Conservation (phyloP, 2,797 vertebrate species). For the Catharus ustulatus region DNA sequence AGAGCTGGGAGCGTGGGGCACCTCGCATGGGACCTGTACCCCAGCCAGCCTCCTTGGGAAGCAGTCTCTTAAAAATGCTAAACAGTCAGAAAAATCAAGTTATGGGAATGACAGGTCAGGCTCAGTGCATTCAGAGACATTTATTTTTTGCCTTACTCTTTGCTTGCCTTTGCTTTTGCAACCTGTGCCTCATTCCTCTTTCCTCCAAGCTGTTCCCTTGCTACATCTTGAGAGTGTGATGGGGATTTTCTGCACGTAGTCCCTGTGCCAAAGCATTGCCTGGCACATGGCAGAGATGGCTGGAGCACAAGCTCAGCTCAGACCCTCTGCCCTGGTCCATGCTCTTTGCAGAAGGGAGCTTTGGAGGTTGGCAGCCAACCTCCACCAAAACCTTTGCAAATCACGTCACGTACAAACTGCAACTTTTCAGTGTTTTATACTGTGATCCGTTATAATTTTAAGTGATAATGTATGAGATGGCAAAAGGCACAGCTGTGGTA, state of each 20-base stretch:
- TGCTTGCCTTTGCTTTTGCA: neutral
- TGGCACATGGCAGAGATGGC: neutral
- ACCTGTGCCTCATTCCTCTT: neutral
- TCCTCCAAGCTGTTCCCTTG: neutral
- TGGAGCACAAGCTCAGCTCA: neutral
- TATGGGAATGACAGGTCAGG: neutral
- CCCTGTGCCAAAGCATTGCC: neutral
- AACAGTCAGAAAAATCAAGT: neutral
- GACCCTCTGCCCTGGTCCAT: neutral
- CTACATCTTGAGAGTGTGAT: rapidly evolving
- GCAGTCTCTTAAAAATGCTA: neutral
- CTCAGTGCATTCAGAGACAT: neutral
- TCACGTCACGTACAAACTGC: constrained; percentile 58
- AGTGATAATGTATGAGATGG: constrained; percentile 71
- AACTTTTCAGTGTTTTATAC: constrained; percentile 56
- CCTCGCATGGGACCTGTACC: neutral
- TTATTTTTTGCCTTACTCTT: neutral
- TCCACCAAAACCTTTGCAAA: constrained; percentile 51
- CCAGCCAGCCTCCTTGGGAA: neutral
- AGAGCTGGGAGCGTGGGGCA: neutral
- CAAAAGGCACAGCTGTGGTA: constrained; percentile 71
- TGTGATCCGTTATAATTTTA: constrained; percentile 62
- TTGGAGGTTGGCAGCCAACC: constrained; percentile 38
- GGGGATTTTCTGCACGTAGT: neutral
- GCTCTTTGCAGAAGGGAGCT: neutral